Percentiles rank a stretch among this genome's conserved stretches.
Evolutionary conservation across 1,140 invertebrate species (phyloP).

Genomic region (Drosophila nikananu): DNA sequence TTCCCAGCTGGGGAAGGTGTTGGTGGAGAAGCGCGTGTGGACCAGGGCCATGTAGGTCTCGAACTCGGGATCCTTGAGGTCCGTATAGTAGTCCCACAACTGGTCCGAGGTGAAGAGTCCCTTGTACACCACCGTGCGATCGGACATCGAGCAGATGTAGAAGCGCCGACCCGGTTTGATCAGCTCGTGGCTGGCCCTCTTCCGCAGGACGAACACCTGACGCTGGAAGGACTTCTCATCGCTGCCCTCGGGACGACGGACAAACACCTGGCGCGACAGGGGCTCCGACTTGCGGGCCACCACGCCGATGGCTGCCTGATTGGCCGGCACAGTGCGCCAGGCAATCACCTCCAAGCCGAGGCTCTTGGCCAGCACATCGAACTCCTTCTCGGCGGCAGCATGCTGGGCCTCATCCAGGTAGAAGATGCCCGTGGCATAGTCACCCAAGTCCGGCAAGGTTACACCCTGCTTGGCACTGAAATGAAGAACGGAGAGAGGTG

Average conservation of each 20-base stretch:
- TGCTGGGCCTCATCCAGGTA: slow-evolving; percentile 95
- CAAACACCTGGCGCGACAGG: slow-evolving; percentile 97
- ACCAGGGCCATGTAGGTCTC: slow-evolving; percentile 98
- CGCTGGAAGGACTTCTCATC: slow-evolving; percentile 88
- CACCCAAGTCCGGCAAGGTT: slow-evolving; percentile 93
- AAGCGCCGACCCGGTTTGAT: slow-evolving; percentile 93
- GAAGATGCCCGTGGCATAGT: slow-evolving; percentile 98
- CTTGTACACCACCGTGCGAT: slow-evolving; percentile 97
- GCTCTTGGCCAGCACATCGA: slow-evolving; percentile 92
- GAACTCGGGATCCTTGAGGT: slow-evolving; percentile 91
- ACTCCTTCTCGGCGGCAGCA: slow-evolving; percentile 92
- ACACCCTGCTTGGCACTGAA: slow-evolving; percentile 90
- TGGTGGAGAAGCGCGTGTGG: slow-evolving; percentile 98
- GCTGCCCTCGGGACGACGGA: slow-evolving; percentile 87
- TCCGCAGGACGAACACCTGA: slow-evolving; percentile 96
- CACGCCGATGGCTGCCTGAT: slow-evolving; percentile 93
- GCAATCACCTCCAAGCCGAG: slow-evolving; percentile 93
- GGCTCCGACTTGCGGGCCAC: slow-evolving; percentile 98
- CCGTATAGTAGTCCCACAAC: slow-evolving; percentile 92
- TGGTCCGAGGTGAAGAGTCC: slow-evolving; percentile 98
- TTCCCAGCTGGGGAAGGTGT: slow-evolving; percentile 99
- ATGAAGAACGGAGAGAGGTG: neutral
- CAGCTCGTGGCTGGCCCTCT: slow-evolving; percentile 96
- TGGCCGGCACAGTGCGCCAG: slow-evolving; percentile 96
- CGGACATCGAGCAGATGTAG: slow-evolving; percentile 98